Evolutionary conservation across 2,888 invertebrate genomes (phyloP).

Genomic region (Polyommatus iphigenia): DNA sequence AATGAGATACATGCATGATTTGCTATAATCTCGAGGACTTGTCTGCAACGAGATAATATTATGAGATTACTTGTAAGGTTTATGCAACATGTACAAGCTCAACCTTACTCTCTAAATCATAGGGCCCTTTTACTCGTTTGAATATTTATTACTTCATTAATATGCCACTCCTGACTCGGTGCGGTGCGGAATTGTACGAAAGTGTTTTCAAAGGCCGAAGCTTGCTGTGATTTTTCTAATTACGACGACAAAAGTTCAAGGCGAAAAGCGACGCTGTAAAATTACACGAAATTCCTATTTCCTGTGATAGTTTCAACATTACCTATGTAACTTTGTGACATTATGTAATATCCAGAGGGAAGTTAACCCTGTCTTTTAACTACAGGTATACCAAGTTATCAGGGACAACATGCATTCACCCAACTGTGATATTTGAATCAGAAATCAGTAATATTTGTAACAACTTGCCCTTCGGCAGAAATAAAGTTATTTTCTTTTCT

Average conservation of each 20-base stretch:
- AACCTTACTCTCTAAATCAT: not conserved
- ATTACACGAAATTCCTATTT: not conserved
- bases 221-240: slow-evolving; percentile 25
- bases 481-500: too few relatives aligned
- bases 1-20: not conserved
- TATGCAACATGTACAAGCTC: not conserved
- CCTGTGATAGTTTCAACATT: not conserved
- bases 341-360: too few relatives aligned
- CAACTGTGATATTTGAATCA: too few relatives aligned
- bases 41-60: not conserved
- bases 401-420: too few relatives aligned
- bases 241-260: slow-evolving; percentile 14
- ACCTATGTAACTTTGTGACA: not conserved
- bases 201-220: slow-evolving; percentile 26
- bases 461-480: too few relatives aligned
- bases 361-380: too few relatives aligned
- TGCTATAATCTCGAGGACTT: not conserved
- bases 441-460: too few relatives aligned
- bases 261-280: not conserved
- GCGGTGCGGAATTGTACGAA: slow-evolving; percentile 27
- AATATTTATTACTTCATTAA: slow-evolving; percentile 34
- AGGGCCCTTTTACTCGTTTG: slow-evolving; percentile 30
- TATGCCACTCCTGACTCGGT: slow-evolving; percentile 31
- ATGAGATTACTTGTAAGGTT: not conserved
- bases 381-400: too few relatives aligned